These are phyloP conservation scores for Caenorhabditis virilis DNA, from an alignment of 2,888 invertebrate genomes.

Conservation along the genomic window DNA sequence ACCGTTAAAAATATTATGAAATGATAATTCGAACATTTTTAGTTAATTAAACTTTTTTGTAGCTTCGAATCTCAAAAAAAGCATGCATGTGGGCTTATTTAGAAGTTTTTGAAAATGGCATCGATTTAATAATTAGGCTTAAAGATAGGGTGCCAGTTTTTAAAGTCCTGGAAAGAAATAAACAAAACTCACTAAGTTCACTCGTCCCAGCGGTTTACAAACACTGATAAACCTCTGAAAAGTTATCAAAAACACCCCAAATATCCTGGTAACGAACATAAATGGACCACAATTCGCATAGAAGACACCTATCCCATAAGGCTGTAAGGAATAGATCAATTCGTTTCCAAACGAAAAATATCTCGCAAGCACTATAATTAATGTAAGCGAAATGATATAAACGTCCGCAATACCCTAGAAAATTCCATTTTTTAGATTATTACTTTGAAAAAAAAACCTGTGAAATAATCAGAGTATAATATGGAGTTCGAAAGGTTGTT, in stretches of 20 bases:
- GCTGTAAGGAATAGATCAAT: constrained; percentile 5
- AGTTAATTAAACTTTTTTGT: neutral
- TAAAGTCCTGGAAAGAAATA: too few relatives aligned
- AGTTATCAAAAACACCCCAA: constrained; percentile 24
- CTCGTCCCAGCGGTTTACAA: constrained; percentile 5
- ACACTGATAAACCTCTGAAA: constrained; percentile 15
- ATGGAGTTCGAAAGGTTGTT: constrained; percentile 6
- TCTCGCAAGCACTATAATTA: constrained; percentile 13
- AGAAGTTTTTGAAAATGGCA: too few relatives aligned
- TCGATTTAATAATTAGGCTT: too few relatives aligned
- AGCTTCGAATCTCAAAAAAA: too few relatives aligned
- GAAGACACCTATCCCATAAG: constrained; percentile 12
- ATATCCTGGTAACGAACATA: constrained; percentile 13
- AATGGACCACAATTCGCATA: constrained; percentile 16
- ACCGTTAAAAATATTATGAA: too few relatives aligned
- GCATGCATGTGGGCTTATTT: too few relatives aligned
- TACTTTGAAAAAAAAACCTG: too few relatives aligned
- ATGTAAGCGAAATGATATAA: constrained; percentile 3
- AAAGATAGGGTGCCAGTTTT: too few relatives aligned
- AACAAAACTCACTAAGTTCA: constrained; percentile 6
- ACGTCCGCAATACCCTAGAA: constrained; percentile 16
- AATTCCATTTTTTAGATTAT: too few relatives aligned
- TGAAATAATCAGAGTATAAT: constrained; percentile 14
- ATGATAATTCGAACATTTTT: too few relatives aligned
- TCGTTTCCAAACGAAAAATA: constrained; percentile 16